phyloP scores from a whole-genome alignment of 2,888 invertebrate genomes.

The Cerastis leucographa region DNA sequence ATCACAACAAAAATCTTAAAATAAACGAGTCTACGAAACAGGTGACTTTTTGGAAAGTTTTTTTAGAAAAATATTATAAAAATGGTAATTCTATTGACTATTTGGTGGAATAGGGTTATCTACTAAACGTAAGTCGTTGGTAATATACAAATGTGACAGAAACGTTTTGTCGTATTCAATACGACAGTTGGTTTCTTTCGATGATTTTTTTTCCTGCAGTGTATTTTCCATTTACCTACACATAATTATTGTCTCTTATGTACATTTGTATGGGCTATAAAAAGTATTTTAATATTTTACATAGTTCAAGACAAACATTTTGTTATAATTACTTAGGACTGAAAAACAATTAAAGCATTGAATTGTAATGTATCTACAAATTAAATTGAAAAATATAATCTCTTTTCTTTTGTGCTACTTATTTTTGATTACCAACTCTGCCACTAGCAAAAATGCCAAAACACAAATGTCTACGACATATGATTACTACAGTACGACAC shows the following conservation, averaged over 20 bases:
- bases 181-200: slow-evolving; percentile 28
- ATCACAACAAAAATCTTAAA: slow-evolving; percentile 68
- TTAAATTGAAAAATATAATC: slow-evolving; percentile 42
- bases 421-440: slow-evolving; percentile 17
- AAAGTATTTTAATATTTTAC: neutral
- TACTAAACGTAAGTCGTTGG: slow-evolving; percentile 62
- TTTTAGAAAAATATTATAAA: slow-evolving; percentile 9
- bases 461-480: slow-evolving; percentile 32
- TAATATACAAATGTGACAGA: slow-evolving; percentile 51
- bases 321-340: neutral
- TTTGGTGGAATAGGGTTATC: slow-evolving; percentile 64
- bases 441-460: neutral
- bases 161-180: slow-evolving; percentile 36
- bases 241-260: neutral
- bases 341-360: slow-evolving; percentile 35
- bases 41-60: slow-evolving; percentile 33
- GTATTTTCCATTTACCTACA: slow-evolving; percentile 6
- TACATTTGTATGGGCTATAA: slow-evolving; percentile 1
- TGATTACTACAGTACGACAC: slow-evolving; percentile 23
- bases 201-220: slow-evolving; percentile 17
- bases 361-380: slow-evolving; percentile 23
- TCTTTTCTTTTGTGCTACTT: slow-evolving; percentile 28
- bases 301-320: neutral
- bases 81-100: slow-evolving; percentile 67
- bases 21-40: slow-evolving; percentile 43